These are phyloP conservation scores for Diadophis punctatus DNA, from an alignment of 2,113 vertebrate species.

Conservation along the genomic window DNA sequence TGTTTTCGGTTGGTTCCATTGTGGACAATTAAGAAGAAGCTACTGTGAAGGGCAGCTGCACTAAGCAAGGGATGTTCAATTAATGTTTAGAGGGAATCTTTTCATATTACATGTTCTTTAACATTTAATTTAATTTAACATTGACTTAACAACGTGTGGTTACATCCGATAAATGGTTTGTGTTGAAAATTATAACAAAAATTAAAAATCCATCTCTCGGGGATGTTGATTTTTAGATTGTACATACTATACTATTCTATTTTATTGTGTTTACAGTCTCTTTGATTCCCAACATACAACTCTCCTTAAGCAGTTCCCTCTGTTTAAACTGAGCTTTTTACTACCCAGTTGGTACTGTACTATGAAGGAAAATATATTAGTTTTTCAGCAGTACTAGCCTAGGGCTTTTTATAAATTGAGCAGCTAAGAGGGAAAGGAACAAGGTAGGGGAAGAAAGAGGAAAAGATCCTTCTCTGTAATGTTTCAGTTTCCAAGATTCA, in stretches of 20 bases:
- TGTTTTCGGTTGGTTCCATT: background rate
- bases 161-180: background rate
- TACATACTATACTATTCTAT: background rate
- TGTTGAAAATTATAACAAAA: background rate
- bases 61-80: background rate
- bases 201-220: background rate
- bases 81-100: background rate
- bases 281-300: background rate
- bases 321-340: background rate
- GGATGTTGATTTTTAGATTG: background rate
- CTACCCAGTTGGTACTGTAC: background rate
- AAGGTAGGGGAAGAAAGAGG: background rate
- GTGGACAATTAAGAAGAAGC: background rate
- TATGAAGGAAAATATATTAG: background rate
- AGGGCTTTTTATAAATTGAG: slow-evolving; percentile 9
- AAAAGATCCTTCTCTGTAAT: slow-evolving; percentile 4
- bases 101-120: background rate
- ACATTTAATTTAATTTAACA: background rate
- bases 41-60: no score
- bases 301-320: background rate
- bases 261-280: background rate
- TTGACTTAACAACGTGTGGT: background rate
- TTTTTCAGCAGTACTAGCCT: slow-evolving; percentile 12
- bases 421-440: slow-evolving; percentile 6
- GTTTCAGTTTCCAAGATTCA: slow-evolving; percentile 13